Percentiles rank a stretch among this genome's conserved stretches.
Conservation (phyloP, 2,888 invertebrate species). For the Netelia melanura region DNA sequence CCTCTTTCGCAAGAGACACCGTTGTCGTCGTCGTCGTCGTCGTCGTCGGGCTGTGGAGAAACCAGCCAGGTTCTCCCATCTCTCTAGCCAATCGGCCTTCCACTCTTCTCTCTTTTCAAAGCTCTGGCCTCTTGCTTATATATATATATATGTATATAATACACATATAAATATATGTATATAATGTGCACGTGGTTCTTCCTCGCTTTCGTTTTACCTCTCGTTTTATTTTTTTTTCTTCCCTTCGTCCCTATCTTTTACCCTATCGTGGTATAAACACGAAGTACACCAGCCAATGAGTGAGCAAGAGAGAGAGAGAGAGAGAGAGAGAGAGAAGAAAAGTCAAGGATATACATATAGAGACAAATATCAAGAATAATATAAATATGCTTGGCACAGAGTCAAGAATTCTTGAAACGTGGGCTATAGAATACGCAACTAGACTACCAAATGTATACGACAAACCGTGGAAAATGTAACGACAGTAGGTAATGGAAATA, state of each 20-base stretch:
- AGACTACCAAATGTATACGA: constrained; percentile 6
- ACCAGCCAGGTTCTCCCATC: constrained; percentile 7
- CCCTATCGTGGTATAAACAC: constrained; percentile 34
- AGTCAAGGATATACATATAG: not conserved
- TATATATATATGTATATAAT: not conserved
- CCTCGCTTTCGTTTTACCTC: constrained; percentile 2
- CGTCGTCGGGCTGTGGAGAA: constrained; percentile 7
- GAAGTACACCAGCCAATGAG: not conserved
- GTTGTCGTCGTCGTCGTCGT: not conserved
- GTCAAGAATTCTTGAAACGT: constrained; percentile 40
- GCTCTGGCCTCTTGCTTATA: constrained; percentile 2
- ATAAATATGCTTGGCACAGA: constrained; percentile 52
- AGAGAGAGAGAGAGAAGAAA: not conserved
- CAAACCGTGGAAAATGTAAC: constrained; percentile 17
- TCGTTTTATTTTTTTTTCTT: constrained; percentile 19
- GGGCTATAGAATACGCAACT: constrained; percentile 20
- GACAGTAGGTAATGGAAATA: constrained; percentile 11
- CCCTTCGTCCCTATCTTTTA: constrained; percentile 37
- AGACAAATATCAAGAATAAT: constrained; percentile 56
- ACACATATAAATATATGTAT: constrained; percentile 2
- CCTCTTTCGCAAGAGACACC: constrained; percentile 25
- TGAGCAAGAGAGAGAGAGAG: too few relatives aligned
- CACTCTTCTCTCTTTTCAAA: constrained; percentile 28
- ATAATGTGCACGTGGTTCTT: not conserved
- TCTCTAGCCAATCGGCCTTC: constrained; percentile 32